These are phyloP conservation scores for Epinotia ramella DNA, from an alignment of 2,888 invertebrate species.

Conservation along the genomic window DNA sequence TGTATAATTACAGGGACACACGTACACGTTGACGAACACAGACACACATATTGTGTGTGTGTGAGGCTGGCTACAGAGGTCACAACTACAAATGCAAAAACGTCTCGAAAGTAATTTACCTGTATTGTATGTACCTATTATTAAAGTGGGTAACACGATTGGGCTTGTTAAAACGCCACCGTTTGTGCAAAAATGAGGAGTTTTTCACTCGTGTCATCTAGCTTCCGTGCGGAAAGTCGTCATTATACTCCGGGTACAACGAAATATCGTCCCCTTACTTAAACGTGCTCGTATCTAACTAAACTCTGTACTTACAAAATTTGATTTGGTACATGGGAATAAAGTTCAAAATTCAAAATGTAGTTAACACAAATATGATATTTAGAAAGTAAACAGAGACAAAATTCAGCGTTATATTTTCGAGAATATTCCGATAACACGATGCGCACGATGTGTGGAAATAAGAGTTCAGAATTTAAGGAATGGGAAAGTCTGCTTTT, in stretches of 20 bases:
- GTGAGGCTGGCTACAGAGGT: too few relatives aligned
- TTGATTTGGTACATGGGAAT: background rate
- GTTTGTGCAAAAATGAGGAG: constrained; percentile 20
- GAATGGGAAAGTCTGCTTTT: constrained; percentile 54
- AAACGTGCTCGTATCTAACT: background rate
- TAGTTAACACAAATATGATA: background rate
- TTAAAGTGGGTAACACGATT: background rate
- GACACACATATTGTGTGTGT: too few relatives aligned
- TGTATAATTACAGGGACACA: too few relatives aligned
- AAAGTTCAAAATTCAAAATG: background rate
- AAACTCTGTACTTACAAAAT: background rate
- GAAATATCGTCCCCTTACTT: constrained; percentile 3
- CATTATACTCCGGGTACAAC: constrained; percentile 32
- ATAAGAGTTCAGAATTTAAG: constrained; percentile 55
- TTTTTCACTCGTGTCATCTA: constrained; percentile 25
- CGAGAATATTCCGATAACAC: constrained; percentile 25
- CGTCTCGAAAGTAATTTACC: too few relatives aligned
- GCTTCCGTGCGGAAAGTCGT: constrained; percentile 38
- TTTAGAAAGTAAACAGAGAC: background rate
- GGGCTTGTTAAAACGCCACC: background rate
- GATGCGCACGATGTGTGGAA: constrained; percentile 21
- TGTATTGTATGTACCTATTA: background rate
- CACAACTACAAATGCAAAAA: too few relatives aligned
- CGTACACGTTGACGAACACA: too few relatives aligned
- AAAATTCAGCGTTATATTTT: constrained; percentile 31